Conservation (phyloP, 2,113 vertebrate genomes). For the Toxostoma redivivum region DNA sequence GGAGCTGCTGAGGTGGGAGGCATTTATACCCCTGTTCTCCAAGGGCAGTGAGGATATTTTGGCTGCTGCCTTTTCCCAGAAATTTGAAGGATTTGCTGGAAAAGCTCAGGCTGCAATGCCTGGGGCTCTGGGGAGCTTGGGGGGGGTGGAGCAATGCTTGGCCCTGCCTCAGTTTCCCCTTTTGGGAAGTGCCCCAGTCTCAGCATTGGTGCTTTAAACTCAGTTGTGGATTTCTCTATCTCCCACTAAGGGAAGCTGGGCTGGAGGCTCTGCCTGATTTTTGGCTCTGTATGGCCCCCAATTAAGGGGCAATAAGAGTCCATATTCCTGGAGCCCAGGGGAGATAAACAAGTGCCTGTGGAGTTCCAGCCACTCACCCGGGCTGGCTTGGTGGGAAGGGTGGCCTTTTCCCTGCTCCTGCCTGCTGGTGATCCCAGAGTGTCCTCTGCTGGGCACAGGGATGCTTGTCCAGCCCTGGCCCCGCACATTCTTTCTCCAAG, state of each 20-base stretch:
- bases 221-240: not conserved
- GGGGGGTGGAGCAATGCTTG: not conserved
- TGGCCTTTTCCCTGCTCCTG: not conserved
- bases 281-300: not conserved
- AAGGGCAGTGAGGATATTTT: not conserved
- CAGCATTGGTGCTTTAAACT: not conserved
- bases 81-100: not conserved
- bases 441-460: constrained; percentile 16
- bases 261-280: not conserved
- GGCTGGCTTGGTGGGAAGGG: not conserved
- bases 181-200: not conserved
- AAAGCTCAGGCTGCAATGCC: no score
- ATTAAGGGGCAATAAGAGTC: rapidly evolving
- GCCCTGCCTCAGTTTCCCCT: not conserved
- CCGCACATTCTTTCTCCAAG: not conserved
- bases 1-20: not conserved
- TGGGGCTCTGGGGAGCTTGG: not conserved
- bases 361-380: not conserved
- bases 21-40: not conserved
- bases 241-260: not conserved
- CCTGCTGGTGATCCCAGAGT: not conserved
- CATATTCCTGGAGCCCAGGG: rapidly evolving
- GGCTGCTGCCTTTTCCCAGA: not conserved
- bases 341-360: rapidly evolving
- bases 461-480: not conserved